These are phyloP conservation scores for Rhodinocichla rosea DNA, from an alignment of 2,113 vertebrate genomes.

Conservation along the genomic window DNA sequence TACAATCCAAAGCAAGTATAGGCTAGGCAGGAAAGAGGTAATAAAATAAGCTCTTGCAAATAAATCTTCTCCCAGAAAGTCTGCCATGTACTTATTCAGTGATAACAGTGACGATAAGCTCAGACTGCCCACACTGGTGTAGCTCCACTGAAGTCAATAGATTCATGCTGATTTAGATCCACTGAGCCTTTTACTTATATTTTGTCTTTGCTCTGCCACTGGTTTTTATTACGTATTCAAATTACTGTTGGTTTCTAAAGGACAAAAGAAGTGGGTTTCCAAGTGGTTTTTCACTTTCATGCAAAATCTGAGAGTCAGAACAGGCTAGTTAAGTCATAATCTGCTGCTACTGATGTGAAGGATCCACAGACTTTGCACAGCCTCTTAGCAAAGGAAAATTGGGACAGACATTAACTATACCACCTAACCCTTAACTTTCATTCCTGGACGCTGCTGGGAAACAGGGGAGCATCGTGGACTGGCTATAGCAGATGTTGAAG, in stretches of 20 bases:
- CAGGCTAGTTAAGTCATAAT: not conserved
- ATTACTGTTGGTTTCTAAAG: not conserved
- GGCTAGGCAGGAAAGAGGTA: not conserved
- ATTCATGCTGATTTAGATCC: not conserved
- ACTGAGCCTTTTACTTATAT: not conserved
- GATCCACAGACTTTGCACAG: not conserved
- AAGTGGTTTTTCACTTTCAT: not conserved
- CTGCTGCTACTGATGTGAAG: not conserved
- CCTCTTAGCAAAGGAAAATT: not conserved
- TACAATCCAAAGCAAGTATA: not conserved
- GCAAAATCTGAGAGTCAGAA: not conserved
- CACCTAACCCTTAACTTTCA: not conserved
- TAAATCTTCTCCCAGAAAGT: not conserved
- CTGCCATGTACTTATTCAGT: not conserved
- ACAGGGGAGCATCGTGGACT: not conserved
- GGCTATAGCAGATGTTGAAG: not conserved
- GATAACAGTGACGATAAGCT: not conserved
- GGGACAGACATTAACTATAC: fast-evolving
- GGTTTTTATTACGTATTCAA: not conserved
- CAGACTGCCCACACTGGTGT: not conserved
- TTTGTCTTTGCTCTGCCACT: not conserved
- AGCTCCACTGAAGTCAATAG: not conserved
- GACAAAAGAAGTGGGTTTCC: not conserved
- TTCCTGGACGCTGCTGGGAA: not conserved
- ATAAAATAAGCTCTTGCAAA: not conserved